phyloP scores from a whole-genome alignment of 2,797 vertebrate species.

The Pelobates cultripes region DNA sequence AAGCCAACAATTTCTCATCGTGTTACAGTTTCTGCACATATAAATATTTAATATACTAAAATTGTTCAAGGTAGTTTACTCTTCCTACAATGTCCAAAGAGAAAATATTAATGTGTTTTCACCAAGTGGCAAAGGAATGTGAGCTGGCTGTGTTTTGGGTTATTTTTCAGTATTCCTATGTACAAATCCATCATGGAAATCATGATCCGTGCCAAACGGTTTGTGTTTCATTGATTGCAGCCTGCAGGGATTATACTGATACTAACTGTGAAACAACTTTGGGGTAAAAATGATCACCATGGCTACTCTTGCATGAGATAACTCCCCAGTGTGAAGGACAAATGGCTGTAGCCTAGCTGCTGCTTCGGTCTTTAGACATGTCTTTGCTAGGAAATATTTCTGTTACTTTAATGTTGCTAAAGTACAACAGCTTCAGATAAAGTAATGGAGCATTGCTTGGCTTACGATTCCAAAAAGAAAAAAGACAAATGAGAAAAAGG shows the following conservation, averaged over 20 bases:
- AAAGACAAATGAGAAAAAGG: too few species aligned
- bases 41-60: constrained; percentile 11
- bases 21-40: constrained; percentile 1
- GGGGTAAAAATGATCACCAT: constrained; percentile 65
- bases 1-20: neutral
- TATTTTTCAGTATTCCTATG: constrained; percentile 38
- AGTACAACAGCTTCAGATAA: constrained; percentile 55
- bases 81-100: constrained; percentile 27
- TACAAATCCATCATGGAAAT: constrained; percentile 59
- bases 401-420: constrained; percentile 56
- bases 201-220: constrained; percentile 59
- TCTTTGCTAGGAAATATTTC: constrained; percentile 59
- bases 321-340: constrained; percentile 61
- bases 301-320: constrained; percentile 56
- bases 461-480: too few species aligned
- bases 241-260: constrained; percentile 58
- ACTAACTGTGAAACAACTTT: constrained; percentile 59
- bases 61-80: constrained; percentile 30
- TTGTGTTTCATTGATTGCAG: constrained; percentile 65
- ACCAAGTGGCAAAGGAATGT: constrained; percentile 37
- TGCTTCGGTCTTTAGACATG: constrained; percentile 57
- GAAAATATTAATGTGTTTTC: constrained; percentile 34
- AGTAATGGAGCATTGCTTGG: constrained; percentile 25
- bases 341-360: constrained; percentile 56
- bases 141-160: constrained; percentile 22